These are phyloP conservation scores for Poeciliopsis occidentalis DNA, from an alignment of 2,113 vertebrate species.

Conservation along the genomic window DNA sequence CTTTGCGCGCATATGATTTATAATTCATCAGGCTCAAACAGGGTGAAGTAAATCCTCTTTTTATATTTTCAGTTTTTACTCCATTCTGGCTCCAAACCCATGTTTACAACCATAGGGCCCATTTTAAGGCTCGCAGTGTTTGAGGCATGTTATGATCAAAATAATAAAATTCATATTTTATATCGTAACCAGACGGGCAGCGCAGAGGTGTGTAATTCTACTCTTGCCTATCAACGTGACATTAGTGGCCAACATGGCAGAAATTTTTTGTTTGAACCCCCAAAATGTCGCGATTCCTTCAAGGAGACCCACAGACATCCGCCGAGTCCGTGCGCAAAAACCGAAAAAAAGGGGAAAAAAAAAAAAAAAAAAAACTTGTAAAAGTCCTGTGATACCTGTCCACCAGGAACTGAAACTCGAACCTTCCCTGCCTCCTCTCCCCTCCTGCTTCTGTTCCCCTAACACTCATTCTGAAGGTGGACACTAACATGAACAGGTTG, in stretches of 20 bases:
- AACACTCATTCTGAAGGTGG: not conserved
- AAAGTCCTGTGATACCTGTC: slow-evolving; percentile 38
- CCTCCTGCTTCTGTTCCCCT: not conserved
- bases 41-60: slow-evolving; percentile 2
- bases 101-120: not conserved
- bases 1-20: slow-evolving; percentile 64
- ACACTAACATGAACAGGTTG: slow-evolving; percentile 33
- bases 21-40: slow-evolving; percentile 71
- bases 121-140: not conserved
- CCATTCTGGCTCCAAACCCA: not conserved
- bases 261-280: slow-evolving; percentile 16
- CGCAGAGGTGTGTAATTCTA: slow-evolving; percentile 30
- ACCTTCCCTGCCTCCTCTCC: slow-evolving; percentile 5
- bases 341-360: not conserved
- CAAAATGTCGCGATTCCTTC: slow-evolving; percentile 10
- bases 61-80: not conserved
- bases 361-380: slow-evolving; percentile 5
- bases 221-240: slow-evolving; percentile 27
- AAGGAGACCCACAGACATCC: slow-evolving; percentile 22
- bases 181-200: not conserved
- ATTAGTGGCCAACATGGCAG: slow-evolving; percentile 48
- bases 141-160: not conserved
- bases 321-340: slow-evolving; percentile 16
- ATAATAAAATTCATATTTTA: not conserved
- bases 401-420: slow-evolving; percentile 8